phyloP scores from a whole-genome alignment of 2,113 vertebrate species.

The Sclerurus mexicanus region DNA sequence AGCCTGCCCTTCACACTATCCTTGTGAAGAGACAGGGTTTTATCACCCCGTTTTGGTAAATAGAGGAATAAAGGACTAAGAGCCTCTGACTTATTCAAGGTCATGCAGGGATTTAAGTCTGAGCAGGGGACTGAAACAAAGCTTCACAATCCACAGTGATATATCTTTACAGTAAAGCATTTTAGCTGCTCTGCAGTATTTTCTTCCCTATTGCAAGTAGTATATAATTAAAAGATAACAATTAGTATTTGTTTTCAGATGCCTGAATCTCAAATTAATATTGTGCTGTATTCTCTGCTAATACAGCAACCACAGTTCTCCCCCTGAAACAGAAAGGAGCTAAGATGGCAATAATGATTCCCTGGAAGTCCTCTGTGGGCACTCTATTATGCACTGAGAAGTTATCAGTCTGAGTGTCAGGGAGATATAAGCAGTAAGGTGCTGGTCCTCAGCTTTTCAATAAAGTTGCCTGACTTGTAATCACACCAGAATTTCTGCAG shows the following conservation, averaged over 20 bases:
- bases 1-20: background rate
- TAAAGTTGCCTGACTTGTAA: background rate
- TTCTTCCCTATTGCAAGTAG: background rate
- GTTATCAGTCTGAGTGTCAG: background rate
- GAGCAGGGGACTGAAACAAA: background rate
- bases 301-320: background rate
- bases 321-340: background rate
- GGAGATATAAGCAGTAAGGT: background rate
- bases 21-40: background rate
- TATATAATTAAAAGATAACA: background rate
- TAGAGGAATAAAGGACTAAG: background rate
- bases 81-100: background rate
- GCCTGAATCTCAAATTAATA: background rate
- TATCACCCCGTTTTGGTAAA: background rate
- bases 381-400: background rate
- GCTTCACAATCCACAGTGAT: background rate
- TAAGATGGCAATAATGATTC: background rate
- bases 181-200: background rate
- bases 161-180: background rate
- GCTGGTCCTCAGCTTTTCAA: background rate
- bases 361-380: background rate
- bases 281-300: background rate
- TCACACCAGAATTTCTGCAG: background rate
- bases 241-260: background rate
- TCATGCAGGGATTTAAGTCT: background rate